Conservation (phyloP, 2,113 vertebrate genomes). For the Albula glossodonta region DNA sequence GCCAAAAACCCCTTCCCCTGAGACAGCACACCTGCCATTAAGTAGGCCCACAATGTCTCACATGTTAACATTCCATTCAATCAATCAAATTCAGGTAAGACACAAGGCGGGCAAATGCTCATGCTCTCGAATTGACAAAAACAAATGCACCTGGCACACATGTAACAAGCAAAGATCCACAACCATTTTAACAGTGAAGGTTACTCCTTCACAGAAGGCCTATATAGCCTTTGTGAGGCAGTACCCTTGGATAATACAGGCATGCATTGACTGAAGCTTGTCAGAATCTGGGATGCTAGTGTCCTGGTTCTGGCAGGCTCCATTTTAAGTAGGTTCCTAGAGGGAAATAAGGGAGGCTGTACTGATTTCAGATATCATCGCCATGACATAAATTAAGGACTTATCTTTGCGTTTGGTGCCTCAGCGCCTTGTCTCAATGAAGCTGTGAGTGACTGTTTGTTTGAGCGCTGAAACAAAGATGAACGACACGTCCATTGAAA, state of each 20-base stretch:
- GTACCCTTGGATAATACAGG: neutral
- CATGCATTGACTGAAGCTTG: neutral
- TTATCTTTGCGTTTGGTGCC: neutral
- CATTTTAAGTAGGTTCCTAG: neutral
- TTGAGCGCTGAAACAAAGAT: neutral
- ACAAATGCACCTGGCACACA: no score
- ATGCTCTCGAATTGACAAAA: no score
- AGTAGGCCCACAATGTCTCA: no score
- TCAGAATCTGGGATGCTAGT: neutral
- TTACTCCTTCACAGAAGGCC: no score
- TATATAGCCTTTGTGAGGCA: no score
- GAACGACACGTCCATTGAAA: neutral
- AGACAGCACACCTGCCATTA: no score
- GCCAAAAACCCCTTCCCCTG: no score
- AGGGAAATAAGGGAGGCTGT: neutral
- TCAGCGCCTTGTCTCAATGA: neutral
- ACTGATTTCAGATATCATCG: neutral
- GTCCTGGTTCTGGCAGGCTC: neutral
- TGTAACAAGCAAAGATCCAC: no score
- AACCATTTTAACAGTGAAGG: no score
- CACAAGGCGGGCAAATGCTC: no score
- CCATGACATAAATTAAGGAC: neutral
- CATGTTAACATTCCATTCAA: no score
- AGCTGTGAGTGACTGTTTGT: neutral
- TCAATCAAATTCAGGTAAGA: no score